A percentile compares a stretch with the other conserved stretches of the same genome.
phyloP scores from a whole-genome alignment of 1,140 invertebrate species.

The Mya arenaria region DNA sequence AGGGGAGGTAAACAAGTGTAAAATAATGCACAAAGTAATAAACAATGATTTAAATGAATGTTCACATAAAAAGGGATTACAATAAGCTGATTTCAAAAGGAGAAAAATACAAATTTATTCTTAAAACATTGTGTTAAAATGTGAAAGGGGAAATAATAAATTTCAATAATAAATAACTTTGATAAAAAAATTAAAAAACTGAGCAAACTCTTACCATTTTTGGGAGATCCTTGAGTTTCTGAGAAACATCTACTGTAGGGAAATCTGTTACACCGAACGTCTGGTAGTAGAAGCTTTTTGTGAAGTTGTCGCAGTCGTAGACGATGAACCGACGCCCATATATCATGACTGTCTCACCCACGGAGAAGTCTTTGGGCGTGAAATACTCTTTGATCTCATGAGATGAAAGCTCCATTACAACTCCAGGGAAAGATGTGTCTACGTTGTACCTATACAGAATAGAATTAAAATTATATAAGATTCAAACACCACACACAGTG shows the following conservation, averaged over 20 bases:
- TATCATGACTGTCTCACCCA: slow-evolving; percentile 90
- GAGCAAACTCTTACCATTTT: slow-evolving; percentile 75
- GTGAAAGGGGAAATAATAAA: no score
- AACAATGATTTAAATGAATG: no score
- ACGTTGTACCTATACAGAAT: slow-evolving; percentile 83
- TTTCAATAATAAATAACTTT: no score
- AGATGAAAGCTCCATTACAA: slow-evolving; percentile 85
- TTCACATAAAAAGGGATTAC: no score
- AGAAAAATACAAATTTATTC: no score
- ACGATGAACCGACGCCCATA: slow-evolving; percentile 90
- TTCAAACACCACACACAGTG: no score
- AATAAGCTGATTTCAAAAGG: no score
- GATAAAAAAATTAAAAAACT: no score
- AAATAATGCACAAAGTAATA: no score
- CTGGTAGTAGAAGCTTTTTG: slow-evolving; percentile 90
- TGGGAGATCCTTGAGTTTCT: slow-evolving; percentile 68
- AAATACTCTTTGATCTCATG: slow-evolving; percentile 89
- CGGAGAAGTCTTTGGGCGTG: slow-evolving; percentile 87
- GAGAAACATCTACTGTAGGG: slow-evolving; percentile 76
- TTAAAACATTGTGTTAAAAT: no score
- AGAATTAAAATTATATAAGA: no score
- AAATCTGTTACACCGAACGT: slow-evolving; percentile 83
- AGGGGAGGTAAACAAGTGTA: no score
- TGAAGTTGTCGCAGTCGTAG: slow-evolving; percentile 90
- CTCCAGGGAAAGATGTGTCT: slow-evolving; percentile 82